Base-by-base conservation (phyloP, 2,888 invertebrate genomes). In the Amiota minor region DNA sequence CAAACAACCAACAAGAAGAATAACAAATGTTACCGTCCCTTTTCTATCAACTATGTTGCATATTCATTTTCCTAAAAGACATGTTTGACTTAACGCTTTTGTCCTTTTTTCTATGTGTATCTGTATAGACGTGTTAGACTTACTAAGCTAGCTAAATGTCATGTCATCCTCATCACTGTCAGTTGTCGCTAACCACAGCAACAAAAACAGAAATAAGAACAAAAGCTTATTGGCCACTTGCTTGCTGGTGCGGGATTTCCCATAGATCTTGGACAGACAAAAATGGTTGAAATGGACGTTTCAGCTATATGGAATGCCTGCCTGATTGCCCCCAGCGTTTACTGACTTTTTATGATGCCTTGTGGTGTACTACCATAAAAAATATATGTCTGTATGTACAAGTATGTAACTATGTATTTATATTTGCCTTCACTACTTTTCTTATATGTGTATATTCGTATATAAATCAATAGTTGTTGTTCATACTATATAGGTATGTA, bases 141-240 rank as follows among this genome's bases (percentile, higher is more conserved):
- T 35, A 35, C 18, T 59, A 59, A 20, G 16, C 59, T 20, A 20
- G 16, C 59, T 20, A 16, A 11, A 20, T 20, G 18, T 59, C 59
- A 4, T 59, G 46, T 46, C 64, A 46, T 46, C 9, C 45, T 64
- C 46, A 46, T 65, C 64, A 64, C 64, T 71, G 71, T 45, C 71
- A 71, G 53, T 64, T 53, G 56, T 62, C 53, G 71, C 71, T 53
- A 35, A 20, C 49, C 62, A 64, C 71, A 11, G 20, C 53, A 35
- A 12, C 23, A 67, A 49, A 64, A 12, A 14, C 12, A 9, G 2
- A 64, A 64, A 64, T 16, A 11, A 12, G 49, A 67, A 55, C 53
- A 50, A 35, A 3, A 35, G 35, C 35, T 35, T 35, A 35, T 35
- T 35, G 35, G 6, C 35, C 35, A 1, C 35, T 35, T 35, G 35